These are phyloP conservation scores for Neuroterus valhalla DNA, from an alignment of 1,140 invertebrate species.

Conservation along the genomic window DNA sequence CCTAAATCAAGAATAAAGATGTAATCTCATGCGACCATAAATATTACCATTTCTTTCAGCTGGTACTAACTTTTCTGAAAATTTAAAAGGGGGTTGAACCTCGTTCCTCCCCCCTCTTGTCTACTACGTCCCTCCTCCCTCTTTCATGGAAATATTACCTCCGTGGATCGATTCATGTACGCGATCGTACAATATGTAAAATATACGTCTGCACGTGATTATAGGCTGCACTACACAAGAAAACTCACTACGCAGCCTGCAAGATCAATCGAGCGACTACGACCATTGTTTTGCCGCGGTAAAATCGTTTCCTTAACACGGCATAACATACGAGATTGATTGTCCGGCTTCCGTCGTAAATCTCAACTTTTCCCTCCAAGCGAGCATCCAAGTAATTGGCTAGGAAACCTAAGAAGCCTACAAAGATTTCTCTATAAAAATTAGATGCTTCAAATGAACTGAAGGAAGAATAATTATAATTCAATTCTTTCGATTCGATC, in stretches of 20 bases:
- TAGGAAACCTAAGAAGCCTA: neutral
- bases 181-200: conserved; percentile 30
- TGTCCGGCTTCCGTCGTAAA: conserved; percentile 54
- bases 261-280: conserved; percentile 45
- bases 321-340: conserved; percentile 42
- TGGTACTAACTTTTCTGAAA: neutral
- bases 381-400: conserved; percentile 47
- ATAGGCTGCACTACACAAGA: conserved; percentile 45
- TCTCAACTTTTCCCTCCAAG: conserved; percentile 46
- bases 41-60: conserved; percentile 1
- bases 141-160: neutral
- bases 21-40: neutral
- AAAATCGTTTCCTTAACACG: conserved; percentile 50
- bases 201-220: conserved; percentile 22
- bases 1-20: neutral
- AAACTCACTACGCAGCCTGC: conserved; percentile 37
- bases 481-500: too few relatives aligned
- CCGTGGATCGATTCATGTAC: neutral
- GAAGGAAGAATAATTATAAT: neutral
- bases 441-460: neutral
- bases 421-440: neutral
- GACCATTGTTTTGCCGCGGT: conserved; percentile 53
- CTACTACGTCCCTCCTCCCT: neutral
- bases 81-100: conserved; percentile 12
- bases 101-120: conserved; percentile 1